Base-by-base conservation (phyloP, 2,113 vertebrate genomes). In the Larimichthys crocea region DNA sequence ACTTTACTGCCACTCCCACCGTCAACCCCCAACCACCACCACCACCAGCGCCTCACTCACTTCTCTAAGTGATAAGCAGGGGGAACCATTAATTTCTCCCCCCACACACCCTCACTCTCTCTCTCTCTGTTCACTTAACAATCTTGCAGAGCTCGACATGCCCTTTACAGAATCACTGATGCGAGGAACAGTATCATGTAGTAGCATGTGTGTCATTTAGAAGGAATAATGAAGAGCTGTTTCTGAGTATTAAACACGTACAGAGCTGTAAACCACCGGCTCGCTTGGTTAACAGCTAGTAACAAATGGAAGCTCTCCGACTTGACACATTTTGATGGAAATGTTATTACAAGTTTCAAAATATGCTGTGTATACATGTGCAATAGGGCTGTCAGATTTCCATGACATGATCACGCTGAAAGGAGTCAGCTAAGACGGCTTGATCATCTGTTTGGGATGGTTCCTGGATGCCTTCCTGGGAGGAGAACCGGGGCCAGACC, bases 121-220 rank as follows among this genome's bases (percentile, higher is more conserved):
- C 75, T 69, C 62, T 78, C 76, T 67, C 75, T 72, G 59, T 78
- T 76, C 74, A 75, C 52, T 81, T 77, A 62, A 86, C 76, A 85
- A 63, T 80, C 62, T 80, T 80, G 75, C 77, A 80, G 83, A 86
- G 73, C 85, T 84, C 52, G 62, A 77, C 42, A 15, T 87, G 86
- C 73, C 74, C 74, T 83, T 84, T 82, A 74, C 60, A 81, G 74
- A 76, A 63, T 24, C 82, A 77, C 77, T 71, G 82, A 76, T 26
- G 61, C 73, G 29, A 67, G 62, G 29, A 63, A 42, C 29, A 61
- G 69, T 22, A 35, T 35, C 31, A 35, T 35, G 31, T 35, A 35
- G 31, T 35, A 35, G 31, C 26, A 10, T 62, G 49, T 76, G 60
- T 57, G 16, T 49, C 9, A 6, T 10, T 50, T 75, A 20, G 5